Base-by-base conservation (phyloP, 2,113 vertebrate genomes). In the Ageneiosus marmoratus region DNA sequence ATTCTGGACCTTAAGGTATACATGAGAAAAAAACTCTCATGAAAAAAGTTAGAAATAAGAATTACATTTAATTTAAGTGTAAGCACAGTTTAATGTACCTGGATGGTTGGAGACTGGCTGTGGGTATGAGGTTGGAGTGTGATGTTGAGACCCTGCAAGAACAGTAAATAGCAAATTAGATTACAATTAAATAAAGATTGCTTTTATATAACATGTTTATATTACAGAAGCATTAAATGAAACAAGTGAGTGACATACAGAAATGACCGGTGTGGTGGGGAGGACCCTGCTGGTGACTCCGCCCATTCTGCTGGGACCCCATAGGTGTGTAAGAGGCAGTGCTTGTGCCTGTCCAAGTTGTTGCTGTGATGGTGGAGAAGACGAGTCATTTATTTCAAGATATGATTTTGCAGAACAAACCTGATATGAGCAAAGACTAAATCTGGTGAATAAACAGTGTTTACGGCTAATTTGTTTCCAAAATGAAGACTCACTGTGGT, bases 111-210 rank as follows among this genome's bases (percentile, higher is more conserved):
- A 84, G 44, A 90, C 87, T 0, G 88, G 88, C 2, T 86, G 88
- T 53, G 89, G 90, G 83, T 91, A 94, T 0, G 89, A 92, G 0
- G 91, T 83, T 0, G 93, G 84, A 9, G 84, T 93, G 85, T 95
- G 95, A 84, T 94, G 95, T 24, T 94, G 91, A 0, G 95, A 92
- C 94, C 95, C 95, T 96, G 88, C 51, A 62, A 69, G 77, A 60
- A 87, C 44, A 32, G 29, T 11, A 63, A 2, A 50, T 16, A 75
- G 27, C 9, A 27, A 34, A 63, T 75, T n/a, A 74, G 70, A 62
- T 48, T 46, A 32, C 6, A n/a, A 20, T 58, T 50, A 3, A 73
- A 41, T 73, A n/a, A 55, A 37, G 41, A 3, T 5, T 15, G 18
- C 58, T 24, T 63, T 41, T 63, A 32, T 0, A 51, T 32, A 37